Percentiles rank a stretch among this genome's conserved stretches.
Evolutionary conservation across 2,113 vertebrate species (phyloP).

Genomic region (Anguilla japonica): DNA sequence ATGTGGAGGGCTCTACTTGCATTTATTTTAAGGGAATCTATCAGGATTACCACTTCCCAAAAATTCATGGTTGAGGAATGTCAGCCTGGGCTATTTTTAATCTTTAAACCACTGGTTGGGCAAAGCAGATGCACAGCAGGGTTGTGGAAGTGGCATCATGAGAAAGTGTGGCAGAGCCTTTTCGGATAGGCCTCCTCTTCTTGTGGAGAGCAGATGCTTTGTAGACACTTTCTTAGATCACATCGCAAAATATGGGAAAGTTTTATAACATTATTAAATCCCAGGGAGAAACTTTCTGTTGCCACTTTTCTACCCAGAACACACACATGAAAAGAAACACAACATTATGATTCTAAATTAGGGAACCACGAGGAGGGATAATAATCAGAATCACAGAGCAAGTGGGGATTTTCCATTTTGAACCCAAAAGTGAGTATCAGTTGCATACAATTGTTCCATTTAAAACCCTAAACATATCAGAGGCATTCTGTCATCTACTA

Average conservation of each 20-base stretch:
- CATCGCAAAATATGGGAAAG: background rate
- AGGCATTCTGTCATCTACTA: background rate
- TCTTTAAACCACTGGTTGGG: constrained; percentile 44
- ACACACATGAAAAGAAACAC: too few relatives aligned
- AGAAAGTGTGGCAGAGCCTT: background rate
- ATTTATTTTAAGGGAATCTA: constrained; percentile 61
- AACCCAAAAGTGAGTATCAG: background rate
- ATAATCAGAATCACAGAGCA: background rate
- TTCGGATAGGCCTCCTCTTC: too few relatives aligned
- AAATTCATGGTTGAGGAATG: constrained; percentile 50
- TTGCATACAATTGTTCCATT: background rate
- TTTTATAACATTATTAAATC: background rate
- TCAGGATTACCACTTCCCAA: constrained; percentile 55
- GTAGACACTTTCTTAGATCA: background rate
- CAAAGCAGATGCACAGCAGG: background rate
- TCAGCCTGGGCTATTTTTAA: constrained; percentile 52
- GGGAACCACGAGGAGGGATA: too few relatives aligned
- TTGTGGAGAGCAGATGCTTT: background rate
- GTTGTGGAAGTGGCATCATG: background rate
- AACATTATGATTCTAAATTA: background rate
- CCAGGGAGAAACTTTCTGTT: background rate
- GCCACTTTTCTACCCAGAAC: too few relatives aligned
- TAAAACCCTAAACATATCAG: background rate
- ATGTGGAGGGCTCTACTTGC: constrained; percentile 56
- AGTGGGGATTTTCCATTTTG: background rate